Evolutionary conservation across 2,113 vertebrate species (phyloP), one percentile per base, ranked within the genome.

Genomic region (Illadopsis cleaveri): DNA sequence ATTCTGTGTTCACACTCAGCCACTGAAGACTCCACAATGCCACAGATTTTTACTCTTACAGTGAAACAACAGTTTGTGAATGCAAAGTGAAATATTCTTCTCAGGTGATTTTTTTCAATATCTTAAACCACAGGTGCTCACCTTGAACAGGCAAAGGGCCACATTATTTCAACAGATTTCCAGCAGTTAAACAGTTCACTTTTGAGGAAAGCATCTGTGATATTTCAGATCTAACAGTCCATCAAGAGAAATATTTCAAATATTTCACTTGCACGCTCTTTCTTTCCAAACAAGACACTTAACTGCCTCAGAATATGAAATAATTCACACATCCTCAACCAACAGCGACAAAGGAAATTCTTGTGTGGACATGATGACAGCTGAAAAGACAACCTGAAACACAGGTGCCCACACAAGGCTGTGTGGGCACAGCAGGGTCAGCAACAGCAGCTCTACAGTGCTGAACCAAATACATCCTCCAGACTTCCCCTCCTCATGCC

Each of bases 11-110:
- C 40, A 33, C 58, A 44, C 16, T 72, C 48, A 81, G 60, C 28
- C 44, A 42, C 0, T 1, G 21, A 89, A 66, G 25, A 84, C 4
- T 58, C 84, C 23, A 45, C 0, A 3, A 24, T 3, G 2, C 12
- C 66, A 50, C 4, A 70, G 10, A 56, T 61, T 66, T 70, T 79
- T 22, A 44, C 8, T 50, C 24, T 68, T 30, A 27, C 5, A 70
- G 17, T 42, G 30, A 73, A 79, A 70, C 16, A 57, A 28, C 1
- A 57, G 12, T 23, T 48, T 50, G 44, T 5, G 14, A 69, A 86
- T 22, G 25, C 21, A 35, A 88, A 73, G 6, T 21, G 48, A 72
- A 83, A 31, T 25, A 6, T 23, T 61, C 30, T 31, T 71, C 38
- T 45, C 14, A 53, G 18, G 33, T 73, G 16, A 30, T 47, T 53